Percentiles rank a stretch among this genome's conserved stretches.
Evolutionary conservation across 2,797 vertebrate species (phyloP).

Genomic region (Tinamus major): DNA sequence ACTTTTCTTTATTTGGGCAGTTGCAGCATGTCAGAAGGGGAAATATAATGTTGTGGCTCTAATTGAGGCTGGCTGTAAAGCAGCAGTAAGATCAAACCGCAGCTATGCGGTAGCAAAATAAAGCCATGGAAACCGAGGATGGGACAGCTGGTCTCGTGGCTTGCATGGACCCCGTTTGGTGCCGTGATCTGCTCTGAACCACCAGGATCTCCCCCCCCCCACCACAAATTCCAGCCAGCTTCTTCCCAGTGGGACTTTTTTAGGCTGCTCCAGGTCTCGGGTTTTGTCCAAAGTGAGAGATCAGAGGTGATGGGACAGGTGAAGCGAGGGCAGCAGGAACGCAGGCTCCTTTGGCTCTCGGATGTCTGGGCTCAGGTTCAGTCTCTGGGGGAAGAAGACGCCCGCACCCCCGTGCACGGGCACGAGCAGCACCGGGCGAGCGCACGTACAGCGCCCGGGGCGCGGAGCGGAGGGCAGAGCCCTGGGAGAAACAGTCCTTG

Average conservation of each 20-base stretch:
- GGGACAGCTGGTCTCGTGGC: background rate
- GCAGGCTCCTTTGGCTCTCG: background rate
- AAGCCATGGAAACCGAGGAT: fast-evolving
- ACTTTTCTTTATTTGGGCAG: background rate
- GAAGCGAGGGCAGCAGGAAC: fast-evolving
- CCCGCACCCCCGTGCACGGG: fast-evolving
- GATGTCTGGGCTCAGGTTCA: background rate
- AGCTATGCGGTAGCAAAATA: background rate
- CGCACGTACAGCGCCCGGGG: fast-evolving
- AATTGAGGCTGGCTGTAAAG: background rate
- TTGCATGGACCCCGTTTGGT: background rate
- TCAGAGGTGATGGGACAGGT: background rate
- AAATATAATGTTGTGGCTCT: background rate
- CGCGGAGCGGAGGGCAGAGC: background rate
- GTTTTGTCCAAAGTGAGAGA: background rate
- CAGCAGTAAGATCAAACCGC: fast-evolving
- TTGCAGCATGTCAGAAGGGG: background rate
- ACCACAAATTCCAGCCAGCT: background rate
- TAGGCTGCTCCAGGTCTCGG: background rate
- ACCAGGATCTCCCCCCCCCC: too few relatives aligned
- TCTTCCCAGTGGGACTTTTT: background rate
- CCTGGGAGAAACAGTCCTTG: background rate
- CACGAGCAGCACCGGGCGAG: too few relatives aligned
- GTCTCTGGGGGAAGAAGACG: background rate
- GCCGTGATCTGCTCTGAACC: background rate